Percentiles rank a stretch among this genome's conserved stretches.
Evolutionary conservation across 2,113 vertebrate genomes (phyloP).

Genomic region (Nycticorax nycticorax): DNA sequence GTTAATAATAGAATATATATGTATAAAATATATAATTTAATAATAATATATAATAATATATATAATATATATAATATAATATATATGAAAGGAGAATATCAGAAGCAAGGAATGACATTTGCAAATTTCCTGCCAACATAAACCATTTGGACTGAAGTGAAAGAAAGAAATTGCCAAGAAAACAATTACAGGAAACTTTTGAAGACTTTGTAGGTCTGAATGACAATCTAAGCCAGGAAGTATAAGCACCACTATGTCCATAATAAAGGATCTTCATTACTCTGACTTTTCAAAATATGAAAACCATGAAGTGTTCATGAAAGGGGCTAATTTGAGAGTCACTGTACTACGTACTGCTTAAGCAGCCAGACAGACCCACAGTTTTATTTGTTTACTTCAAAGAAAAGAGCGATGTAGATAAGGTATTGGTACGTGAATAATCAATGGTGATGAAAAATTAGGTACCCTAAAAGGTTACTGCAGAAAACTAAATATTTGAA

Average conservation of each 20-base stretch:
- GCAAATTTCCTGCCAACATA: conserved; percentile 44
- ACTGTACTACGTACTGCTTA: background rate
- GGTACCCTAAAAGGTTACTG: background rate
- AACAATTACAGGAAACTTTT: conserved; percentile 39
- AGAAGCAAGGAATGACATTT: conserved; percentile 33
- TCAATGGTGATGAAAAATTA: background rate
- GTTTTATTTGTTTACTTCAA: conserved; percentile 20
- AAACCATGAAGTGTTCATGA: background rate
- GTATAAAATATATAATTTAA: no score
- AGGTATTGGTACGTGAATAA: background rate
- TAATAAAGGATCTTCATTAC: background rate
- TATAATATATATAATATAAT: no score
- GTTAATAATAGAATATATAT: no score
- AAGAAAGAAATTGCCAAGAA: conserved; percentile 43
- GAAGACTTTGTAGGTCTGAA: background rate
- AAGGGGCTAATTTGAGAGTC: background rate
- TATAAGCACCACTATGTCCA: background rate
- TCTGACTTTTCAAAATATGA: conserved; percentile 29
- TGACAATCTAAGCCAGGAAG: background rate
- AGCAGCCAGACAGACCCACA: background rate
- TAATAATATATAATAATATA: no score
- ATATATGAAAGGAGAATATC: background rate
- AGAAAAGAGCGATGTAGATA: background rate
- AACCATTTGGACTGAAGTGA: conserved; percentile 9
- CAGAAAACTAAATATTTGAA: background rate